Percentiles rank a stretch among this genome's conserved stretches.
Evolutionary conservation across 92 coral and sea anemone species (phyloP).

Genomic region (Isaurus tuberculatus): DNA sequence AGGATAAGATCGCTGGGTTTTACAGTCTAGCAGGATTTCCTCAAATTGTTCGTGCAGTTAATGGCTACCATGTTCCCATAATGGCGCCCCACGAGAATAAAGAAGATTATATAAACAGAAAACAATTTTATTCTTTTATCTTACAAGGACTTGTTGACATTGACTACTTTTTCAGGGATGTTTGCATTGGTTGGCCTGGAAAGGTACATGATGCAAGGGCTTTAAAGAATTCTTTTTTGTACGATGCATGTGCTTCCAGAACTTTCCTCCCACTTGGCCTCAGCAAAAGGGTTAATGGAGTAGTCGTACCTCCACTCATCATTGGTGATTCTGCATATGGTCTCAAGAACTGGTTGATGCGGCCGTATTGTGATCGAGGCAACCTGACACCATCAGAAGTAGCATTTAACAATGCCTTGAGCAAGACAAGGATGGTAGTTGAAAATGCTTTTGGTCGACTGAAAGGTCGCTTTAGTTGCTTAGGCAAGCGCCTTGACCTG

Average conservation of each 20-base stretch:
- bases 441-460: constrained; percentile 61
- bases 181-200: constrained; percentile 65
- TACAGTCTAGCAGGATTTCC: constrained; percentile 53
- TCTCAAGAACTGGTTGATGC: constrained; percentile 66
- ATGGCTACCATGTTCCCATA: constrained; percentile 47
- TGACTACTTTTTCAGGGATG: constrained; percentile 50
- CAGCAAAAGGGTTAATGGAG: constrained; percentile 53
- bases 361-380: constrained; percentile 58
- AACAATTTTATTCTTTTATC: constrained; percentile 34
- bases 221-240: constrained; percentile 62
- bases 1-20: constrained; percentile 45
- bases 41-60: constrained; percentile 21
- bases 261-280: constrained; percentile 52
- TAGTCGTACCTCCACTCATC: constrained; percentile 63
- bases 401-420: constrained; percentile 55
- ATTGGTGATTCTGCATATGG: constrained; percentile 65
- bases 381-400: constrained; percentile 58
- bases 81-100: constrained; percentile 40
- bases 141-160: constrained; percentile 60
- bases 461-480: constrained; percentile 58
- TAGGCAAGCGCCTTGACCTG: constrained; percentile 53
- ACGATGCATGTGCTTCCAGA: constrained; percentile 58
- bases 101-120: constrained; percentile 53
- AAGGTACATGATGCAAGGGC: constrained; percentile 62
- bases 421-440: constrained; percentile 65